phyloP scores from a whole-genome alignment of 2,113 vertebrate species.

The Salvator merianae region DNA sequence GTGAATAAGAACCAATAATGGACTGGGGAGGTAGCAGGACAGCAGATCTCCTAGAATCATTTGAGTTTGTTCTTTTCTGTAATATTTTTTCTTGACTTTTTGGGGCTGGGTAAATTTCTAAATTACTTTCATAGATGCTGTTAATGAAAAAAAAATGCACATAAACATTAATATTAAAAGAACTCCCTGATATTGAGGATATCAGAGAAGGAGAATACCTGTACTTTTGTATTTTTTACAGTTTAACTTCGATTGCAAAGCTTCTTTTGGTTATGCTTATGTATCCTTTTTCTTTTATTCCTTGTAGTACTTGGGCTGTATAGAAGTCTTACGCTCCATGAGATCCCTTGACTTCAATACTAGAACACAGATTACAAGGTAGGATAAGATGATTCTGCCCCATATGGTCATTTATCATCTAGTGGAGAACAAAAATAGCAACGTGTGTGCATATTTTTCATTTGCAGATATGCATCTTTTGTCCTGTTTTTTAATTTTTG shows the following conservation, averaged over 20 bases:
- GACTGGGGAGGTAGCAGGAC: too few relatives aligned
- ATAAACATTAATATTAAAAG: too few relatives aligned
- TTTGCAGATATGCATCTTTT: too few relatives aligned
- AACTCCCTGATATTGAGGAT: too few relatives aligned
- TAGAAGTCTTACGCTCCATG: conserved; percentile 85
- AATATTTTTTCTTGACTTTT: background rate
- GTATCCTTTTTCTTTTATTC: conserved; percentile 48
- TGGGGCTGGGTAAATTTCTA: background rate
- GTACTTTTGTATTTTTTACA: background rate
- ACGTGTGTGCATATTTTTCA: background rate
- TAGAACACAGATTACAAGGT: conserved; percentile 84
- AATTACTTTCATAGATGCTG: background rate
- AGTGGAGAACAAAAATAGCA: background rate
- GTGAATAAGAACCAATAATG: background rate
- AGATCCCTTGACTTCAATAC: conserved; percentile 83
- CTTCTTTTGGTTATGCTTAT: conserved; percentile 22
- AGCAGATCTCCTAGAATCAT: too few relatives aligned
- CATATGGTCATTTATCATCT: background rate
- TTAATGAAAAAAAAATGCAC: background rate
- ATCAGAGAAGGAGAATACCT: background rate
- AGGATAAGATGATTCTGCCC: conserved; percentile 46
- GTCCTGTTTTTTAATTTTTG: too few relatives aligned
- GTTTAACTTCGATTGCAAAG: background rate
- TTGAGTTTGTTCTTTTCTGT: background rate
- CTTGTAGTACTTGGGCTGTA: conserved; percentile 82